These are phyloP conservation scores for Panurus biarmicus DNA, from an alignment of 2,113 vertebrate species.

Conservation along the genomic window DNA sequence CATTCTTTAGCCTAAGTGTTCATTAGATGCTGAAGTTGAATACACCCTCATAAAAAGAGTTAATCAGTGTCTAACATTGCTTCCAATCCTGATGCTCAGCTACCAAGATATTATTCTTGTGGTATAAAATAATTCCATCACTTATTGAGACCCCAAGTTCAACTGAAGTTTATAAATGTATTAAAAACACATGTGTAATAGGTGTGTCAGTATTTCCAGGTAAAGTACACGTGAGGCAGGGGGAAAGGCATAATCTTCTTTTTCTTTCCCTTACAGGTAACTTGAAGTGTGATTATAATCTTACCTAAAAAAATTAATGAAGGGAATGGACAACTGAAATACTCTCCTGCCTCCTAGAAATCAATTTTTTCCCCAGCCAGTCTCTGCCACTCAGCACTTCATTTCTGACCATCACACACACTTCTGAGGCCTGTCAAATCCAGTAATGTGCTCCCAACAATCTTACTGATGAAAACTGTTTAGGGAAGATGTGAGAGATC, in stretches of 20 bases:
- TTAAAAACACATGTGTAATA: background rate
- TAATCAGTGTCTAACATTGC: background rate
- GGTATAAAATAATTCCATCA: background rate
- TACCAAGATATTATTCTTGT: background rate
- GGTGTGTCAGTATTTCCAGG: background rate
- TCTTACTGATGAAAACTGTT: constrained; percentile 1
- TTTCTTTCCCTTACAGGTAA: background rate
- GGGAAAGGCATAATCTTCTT: background rate
- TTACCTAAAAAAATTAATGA: background rate
- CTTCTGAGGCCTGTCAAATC: background rate
- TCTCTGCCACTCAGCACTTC: background rate
- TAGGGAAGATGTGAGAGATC: background rate
- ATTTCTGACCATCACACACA: background rate
- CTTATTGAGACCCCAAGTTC: background rate
- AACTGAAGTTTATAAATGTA: background rate
- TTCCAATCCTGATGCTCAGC: background rate
- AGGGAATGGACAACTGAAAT: background rate
- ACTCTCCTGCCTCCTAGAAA: background rate
- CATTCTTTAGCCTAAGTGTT: constrained; percentile 2
- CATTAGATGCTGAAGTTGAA: constrained; percentile 20
- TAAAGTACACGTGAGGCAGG: background rate
- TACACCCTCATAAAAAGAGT: background rate
- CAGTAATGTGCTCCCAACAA: background rate
- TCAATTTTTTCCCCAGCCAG: background rate
- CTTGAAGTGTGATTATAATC: background rate